Evolutionary conservation across 1,140 invertebrate species (phyloP), one percentile per base, ranked within the genome.

Genomic region (Brachionus paranguensis): DNA sequence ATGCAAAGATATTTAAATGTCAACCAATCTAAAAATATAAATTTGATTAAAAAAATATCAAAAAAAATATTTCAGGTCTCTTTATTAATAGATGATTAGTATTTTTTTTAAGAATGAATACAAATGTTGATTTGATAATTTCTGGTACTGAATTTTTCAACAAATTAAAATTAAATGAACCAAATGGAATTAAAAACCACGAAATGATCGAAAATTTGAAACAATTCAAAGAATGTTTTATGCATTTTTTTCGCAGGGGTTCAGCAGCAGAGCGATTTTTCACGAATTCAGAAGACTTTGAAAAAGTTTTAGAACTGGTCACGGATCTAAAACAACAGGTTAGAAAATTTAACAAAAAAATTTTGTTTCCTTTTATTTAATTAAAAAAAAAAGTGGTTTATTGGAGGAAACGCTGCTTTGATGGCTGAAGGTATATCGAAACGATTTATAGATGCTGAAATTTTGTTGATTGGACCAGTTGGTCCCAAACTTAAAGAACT

Each of bases 361-460:
- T 60, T 64, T 29, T 27, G 27, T 14, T 45, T 8, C 12, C 47
- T 37, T 78, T 20, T 33, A 24, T 78, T 74, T 20, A 37, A 68
- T 72, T 17, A 7, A 20, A 60, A 86, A 87, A 53, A 86, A 60
- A 20, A 90, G 89, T 88, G 88, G 84, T 88, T 87, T 85, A 88
- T 91, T 84, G 90, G 90, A 53, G 90, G 90, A 6, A 91, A 91
- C 87, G 90, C 90, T 29, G 90, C 90, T 12, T 85, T 91, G 45
- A 91, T 91, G 88, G 90, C 90, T 5, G 87, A 88, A 64, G 89
- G 88, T 85, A 88, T 91, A 60, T 86, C 88, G 20, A 86, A 86
- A 37, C 85, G 87, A 76, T 91, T 90, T 86, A 88, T 89, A 79
- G 68, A 88, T 55, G 86, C 86, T 47, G 85, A 88, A 83, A 88